Evolutionary conservation across 2,113 vertebrate genomes (phyloP), one percentile per base, ranked within the genome.

Genomic region (Pardalotus punctatus): DNA sequence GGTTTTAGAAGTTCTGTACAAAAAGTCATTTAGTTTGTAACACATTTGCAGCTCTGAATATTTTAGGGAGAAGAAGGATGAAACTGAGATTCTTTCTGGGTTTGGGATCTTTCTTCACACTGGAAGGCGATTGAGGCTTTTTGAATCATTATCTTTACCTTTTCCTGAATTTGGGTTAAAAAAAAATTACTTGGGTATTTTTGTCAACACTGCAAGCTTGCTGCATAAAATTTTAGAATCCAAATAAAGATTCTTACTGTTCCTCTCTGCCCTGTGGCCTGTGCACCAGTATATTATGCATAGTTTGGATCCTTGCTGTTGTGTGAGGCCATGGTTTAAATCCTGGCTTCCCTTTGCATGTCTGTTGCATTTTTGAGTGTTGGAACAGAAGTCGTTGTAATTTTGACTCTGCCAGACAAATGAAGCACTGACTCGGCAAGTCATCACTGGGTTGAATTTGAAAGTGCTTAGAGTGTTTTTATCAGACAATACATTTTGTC

Each of bases 1-100:
- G 80, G 78, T 33, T 96, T 91, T 96, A 70, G 78, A 97, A 95
- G 92, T 93, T 84, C 62, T 27, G 43, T 81, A 74, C 57, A 78
- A 87, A 95, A 94, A 94, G 54, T 79, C 64, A 67, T 70, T 91
- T 69, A 53, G 90, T 81, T 61, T 73, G 54, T 66, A 93, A 67
- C 51, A 47, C 10, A 8, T 50, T 90, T 79, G 57, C 35, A 58
- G 27, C 1, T 0, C 83, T 66, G 69, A 53, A 50, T 69, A 71
- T 95, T 96, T 94, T 79, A 61, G 51, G 38, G 28, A n/a, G 51
- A 81, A 69, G n/a, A 78, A 50, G 40, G 77, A 65, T 62, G 76
- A 82, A 67, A 81, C 51, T 67, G 65, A 77, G 20, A 45, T 47
- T 77, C 27, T 29, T 72, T 87, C 60, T 56, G 17, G 70, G 48